Evolutionary conservation across 2,888 invertebrate species (phyloP).

Genomic region (Leucania comma): DNA sequence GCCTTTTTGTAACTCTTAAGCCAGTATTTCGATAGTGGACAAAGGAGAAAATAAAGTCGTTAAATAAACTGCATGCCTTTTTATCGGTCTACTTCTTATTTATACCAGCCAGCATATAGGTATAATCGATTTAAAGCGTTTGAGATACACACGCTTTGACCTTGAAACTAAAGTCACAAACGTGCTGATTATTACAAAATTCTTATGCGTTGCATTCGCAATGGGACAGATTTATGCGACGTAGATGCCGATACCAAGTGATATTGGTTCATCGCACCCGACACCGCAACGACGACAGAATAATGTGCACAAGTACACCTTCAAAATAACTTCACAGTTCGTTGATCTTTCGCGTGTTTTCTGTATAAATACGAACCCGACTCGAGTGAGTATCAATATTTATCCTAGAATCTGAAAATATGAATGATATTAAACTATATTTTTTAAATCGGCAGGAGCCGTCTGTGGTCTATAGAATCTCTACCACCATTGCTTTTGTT

Average conservation of each 20-base stretch:
- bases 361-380: constrained; percentile 56
- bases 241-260: constrained; percentile 65
- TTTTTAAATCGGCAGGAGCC: background rate
- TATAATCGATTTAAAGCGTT: constrained; percentile 33
- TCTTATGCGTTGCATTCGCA: constrained; percentile 51
- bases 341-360: constrained; percentile 70
- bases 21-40: constrained; percentile 12
- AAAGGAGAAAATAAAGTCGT: constrained; percentile 21
- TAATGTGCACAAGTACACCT: constrained; percentile 63
- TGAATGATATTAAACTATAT: constrained; percentile 2
- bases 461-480: background rate
- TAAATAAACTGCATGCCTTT: constrained; percentile 21
- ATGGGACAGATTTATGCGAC: constrained; percentile 57
- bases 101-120: constrained; percentile 18
- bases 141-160: constrained; percentile 19
- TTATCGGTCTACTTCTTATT: constrained; percentile 28
- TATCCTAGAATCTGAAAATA: constrained; percentile 50
- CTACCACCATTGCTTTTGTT: background rate
- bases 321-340: constrained; percentile 65
- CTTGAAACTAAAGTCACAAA: constrained; percentile 39
- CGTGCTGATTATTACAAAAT: constrained; percentile 46
- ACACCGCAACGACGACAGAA: constrained; percentile 64
- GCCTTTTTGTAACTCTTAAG: constrained; percentile 16
- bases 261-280: constrained; percentile 72
- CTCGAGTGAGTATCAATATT: constrained; percentile 55